phyloP scores from a whole-genome alignment of 2,888 invertebrate species.

The Opisthograptis luteolata region DNA sequence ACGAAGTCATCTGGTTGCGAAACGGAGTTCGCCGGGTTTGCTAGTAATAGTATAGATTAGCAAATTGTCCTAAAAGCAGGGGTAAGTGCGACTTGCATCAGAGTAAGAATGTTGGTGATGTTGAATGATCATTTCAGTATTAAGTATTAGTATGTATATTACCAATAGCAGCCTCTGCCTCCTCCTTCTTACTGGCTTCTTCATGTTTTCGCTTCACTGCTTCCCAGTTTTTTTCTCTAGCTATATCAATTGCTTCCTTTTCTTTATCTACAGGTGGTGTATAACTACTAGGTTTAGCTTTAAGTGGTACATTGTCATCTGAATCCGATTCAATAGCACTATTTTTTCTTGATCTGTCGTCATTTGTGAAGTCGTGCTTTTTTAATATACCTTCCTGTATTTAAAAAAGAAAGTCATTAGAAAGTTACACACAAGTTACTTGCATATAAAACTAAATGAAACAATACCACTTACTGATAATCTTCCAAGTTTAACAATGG shows the following conservation, averaged over 20 bases:
- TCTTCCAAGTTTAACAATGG: slow-evolving; percentile 79
- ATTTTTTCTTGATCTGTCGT: slow-evolving; percentile 70
- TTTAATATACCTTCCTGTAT: slow-evolving; percentile 75
- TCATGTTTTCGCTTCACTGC: slow-evolving; percentile 82
- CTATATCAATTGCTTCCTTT: slow-evolving; percentile 80
- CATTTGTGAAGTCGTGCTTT: slow-evolving; percentile 69
- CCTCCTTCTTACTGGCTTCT: slow-evolving; percentile 79
- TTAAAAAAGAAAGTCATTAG: slow-evolving; percentile 25
- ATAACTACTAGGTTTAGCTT: slow-evolving; percentile 63
- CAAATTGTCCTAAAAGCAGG: not conserved
- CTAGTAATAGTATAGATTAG: too few species aligned
- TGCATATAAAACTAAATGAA: too few species aligned
- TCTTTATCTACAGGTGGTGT: slow-evolving; percentile 74
- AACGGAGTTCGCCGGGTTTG: too few species aligned
- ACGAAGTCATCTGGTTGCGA: too few species aligned
- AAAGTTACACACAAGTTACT: too few species aligned
- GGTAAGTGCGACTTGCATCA: not conserved
- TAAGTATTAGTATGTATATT: slow-evolving; percentile 19
- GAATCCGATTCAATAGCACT: slow-evolving; percentile 78
- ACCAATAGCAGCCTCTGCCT: slow-evolving; percentile 79
- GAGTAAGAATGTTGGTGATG: not conserved
- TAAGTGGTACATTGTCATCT: slow-evolving; percentile 76
- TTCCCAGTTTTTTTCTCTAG: slow-evolving; percentile 83
- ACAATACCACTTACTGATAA: slow-evolving; percentile 66
- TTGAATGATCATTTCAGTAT: too few species aligned